Conservation (phyloP, 2,113 vertebrate species). For the Saguinus midas region DNA sequence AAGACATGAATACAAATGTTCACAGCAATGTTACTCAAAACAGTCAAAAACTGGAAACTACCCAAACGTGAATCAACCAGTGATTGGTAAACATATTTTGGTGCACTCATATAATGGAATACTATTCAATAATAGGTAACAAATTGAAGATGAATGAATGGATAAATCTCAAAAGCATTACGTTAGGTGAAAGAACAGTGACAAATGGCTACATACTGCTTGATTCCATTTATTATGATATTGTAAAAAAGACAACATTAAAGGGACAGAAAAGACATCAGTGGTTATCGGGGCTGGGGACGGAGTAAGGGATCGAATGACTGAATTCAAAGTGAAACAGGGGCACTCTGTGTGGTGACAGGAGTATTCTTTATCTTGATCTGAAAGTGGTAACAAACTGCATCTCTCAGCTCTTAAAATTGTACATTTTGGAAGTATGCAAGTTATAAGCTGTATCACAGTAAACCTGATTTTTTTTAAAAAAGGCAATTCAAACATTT, state of each 20-base stretch:
- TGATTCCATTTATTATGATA: not conserved
- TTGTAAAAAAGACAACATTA: not conserved
- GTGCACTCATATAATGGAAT: not conserved
- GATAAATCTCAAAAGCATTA: not conserved
- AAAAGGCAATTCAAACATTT: not conserved
- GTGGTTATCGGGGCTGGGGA: not conserved
- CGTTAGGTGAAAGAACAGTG: not conserved
- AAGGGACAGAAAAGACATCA: not conserved
- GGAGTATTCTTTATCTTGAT: not conserved
- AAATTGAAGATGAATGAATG: not conserved
- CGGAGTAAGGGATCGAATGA: not conserved
- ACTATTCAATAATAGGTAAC: not conserved
- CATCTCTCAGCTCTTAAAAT: not conserved
- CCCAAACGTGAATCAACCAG: not conserved
- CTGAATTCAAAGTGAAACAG: not conserved
- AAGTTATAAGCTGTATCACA: not conserved
- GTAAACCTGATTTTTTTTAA: not conserved
- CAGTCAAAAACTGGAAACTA: not conserved
- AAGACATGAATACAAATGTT: not conserved
- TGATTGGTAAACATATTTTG: not conserved
- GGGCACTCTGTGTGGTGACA: not conserved
- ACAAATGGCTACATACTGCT: not conserved
- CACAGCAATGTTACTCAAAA: not conserved
- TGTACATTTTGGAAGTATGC: not conserved
- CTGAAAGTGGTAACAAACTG: not conserved